Percentiles rank a stretch among this genome's conserved stretches.
Evolutionary conservation across 2,888 invertebrate species (phyloP).

Genomic region (Halocaridina rubra): DNA sequence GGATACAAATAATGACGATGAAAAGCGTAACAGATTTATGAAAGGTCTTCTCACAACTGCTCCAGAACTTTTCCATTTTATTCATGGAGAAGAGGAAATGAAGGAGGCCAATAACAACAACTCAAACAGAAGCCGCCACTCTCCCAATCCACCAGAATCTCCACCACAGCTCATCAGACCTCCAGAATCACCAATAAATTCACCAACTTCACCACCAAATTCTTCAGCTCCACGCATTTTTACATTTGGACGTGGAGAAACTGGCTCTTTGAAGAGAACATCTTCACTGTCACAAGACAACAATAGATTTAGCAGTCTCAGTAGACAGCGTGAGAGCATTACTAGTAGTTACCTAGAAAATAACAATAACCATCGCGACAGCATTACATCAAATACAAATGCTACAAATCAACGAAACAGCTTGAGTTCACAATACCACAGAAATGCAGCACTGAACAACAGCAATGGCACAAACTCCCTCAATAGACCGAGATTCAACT

Average conservation of each 20-base stretch:
- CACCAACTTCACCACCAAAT: conserved; percentile 43
- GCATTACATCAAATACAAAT: background rate
- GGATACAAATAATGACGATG: conserved; percentile 11
- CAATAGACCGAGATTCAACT: conserved; percentile 53
- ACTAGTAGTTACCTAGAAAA: conserved; percentile 4
- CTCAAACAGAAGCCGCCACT: background rate
- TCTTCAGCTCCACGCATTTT: conserved; percentile 43
- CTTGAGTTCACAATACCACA: conserved; percentile 46
- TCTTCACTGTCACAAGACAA: conserved; percentile 29
- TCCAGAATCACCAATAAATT: conserved; percentile 42
- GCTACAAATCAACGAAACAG: conserved; percentile 40
- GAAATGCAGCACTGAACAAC: conserved; percentile 19
- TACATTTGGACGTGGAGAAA: conserved; percentile 55
- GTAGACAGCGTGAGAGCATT: conserved; percentile 25
- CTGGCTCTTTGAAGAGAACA: conserved; percentile 33
- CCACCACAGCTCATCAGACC: conserved; percentile 49
- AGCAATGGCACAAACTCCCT: conserved; percentile 33
- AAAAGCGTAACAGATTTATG: conserved; percentile 59
- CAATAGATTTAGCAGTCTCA: conserved; percentile 26
- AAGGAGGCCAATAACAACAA: conserved; percentile 10
- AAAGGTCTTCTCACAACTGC: conserved; percentile 61
- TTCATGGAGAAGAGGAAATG: conserved; percentile 60
- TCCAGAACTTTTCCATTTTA: conserved; percentile 62
- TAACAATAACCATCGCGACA: conserved; percentile 19
- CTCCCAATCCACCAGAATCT: conserved; percentile 36